phyloP scores from a whole-genome alignment of 2,797 vertebrate species.

The Phrynocephalus forsythii region DNA sequence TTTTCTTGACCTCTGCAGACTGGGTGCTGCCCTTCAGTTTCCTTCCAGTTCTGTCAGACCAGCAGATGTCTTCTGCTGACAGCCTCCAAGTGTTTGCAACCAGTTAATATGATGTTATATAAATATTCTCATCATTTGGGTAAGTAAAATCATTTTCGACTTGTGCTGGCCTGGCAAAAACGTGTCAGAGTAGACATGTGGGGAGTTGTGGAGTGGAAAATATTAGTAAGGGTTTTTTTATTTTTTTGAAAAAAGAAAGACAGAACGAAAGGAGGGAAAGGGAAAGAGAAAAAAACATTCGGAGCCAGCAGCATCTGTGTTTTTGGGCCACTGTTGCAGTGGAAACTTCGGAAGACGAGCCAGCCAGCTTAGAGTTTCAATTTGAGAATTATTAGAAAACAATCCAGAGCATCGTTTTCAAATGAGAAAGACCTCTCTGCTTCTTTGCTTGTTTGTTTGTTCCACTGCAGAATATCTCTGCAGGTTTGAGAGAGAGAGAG shows the following conservation, averaged over 20 bases:
- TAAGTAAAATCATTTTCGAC: slow-evolving; percentile 49
- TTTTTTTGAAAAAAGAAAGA: neutral
- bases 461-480: neutral
- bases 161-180: slow-evolving; percentile 40
- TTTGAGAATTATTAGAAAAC: slow-evolving; percentile 45
- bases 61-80: neutral
- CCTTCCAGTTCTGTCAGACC: neutral
- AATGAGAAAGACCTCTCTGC: slow-evolving; percentile 20
- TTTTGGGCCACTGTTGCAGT: slow-evolving; percentile 66
- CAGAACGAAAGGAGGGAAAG: neutral
- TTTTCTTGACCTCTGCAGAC: neutral
- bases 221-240: slow-evolving; percentile 61
- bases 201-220: slow-evolving; percentile 69
- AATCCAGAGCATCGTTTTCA: slow-evolving; percentile 56
- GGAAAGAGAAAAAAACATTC: slow-evolving; percentile 62
- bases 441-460: neutral
- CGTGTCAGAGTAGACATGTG: slow-evolving; percentile 55
- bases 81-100: slow-evolving; percentile 49
- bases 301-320: slow-evolving; percentile 67
- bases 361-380: slow-evolving; percentile 66
- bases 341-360: slow-evolving; percentile 61
- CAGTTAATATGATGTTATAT: slow-evolving; percentile 40
- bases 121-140: slow-evolving; percentile 3
- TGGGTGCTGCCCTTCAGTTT: neutral
- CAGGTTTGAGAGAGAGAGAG: neutral